Evolutionary conservation across 30 jellyfish, hydroid and myxozoan genomes (phyloP).

Genomic region (Aurelia sp.): DNA sequence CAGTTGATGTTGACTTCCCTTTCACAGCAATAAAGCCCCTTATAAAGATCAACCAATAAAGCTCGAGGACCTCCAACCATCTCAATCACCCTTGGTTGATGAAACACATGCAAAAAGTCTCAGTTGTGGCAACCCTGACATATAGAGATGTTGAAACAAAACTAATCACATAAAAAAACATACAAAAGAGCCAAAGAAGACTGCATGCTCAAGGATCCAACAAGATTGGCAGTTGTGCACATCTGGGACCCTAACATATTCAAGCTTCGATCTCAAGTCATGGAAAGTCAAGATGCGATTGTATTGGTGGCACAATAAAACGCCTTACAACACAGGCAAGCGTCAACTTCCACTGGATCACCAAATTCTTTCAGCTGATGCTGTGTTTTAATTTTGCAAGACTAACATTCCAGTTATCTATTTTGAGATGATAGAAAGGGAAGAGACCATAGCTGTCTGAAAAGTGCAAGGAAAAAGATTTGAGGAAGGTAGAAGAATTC

Average conservation of each 20-base stretch:
- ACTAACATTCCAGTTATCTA: not conserved
- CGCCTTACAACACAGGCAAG: not conserved
- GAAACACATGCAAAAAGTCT: conserved; percentile 7
- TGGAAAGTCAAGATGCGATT: no score
- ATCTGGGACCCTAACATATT: no score
- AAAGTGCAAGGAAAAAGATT: not conserved
- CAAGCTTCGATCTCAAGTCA: no score
- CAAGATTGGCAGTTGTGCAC: no score
- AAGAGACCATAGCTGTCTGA: not conserved
- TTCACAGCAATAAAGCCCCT: not conserved
- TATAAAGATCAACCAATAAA: no score
- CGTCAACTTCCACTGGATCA: not conserved
- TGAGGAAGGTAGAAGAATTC: not conserved
- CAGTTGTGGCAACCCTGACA: conserved; percentile 1
- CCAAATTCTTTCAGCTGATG: conserved; percentile 2
- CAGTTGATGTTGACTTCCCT: not conserved
- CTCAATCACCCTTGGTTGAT: not conserved
- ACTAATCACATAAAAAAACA: not conserved
- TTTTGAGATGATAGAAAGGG: not conserved
- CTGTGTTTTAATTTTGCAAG: not conserved
- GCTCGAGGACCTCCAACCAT: not conserved
- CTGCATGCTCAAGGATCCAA: conserved; percentile 13
- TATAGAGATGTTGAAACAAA: not conserved
- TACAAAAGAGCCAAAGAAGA: conserved; percentile 17
- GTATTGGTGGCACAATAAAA: not conserved